These are phyloP conservation scores for Sapayoa aenigma DNA, from an alignment of 2,113 vertebrate genomes.

Conservation along the genomic window DNA sequence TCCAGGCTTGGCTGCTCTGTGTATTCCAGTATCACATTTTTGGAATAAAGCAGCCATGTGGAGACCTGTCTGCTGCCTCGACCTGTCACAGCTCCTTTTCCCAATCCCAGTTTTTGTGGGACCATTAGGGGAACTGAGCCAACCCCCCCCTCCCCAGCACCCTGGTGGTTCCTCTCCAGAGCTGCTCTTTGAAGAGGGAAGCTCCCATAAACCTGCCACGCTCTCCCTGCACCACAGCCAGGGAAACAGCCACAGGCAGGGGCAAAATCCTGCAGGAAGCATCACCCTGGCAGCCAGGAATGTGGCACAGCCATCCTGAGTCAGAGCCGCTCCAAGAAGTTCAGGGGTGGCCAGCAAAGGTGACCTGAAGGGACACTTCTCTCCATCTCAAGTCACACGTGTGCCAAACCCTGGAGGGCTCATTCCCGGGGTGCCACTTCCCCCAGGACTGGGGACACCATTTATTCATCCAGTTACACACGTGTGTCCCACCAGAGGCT, in stretches of 20 bases:
- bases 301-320: accelerated
- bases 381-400: neutral
- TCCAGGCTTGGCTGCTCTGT: accelerated
- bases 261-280: neutral
- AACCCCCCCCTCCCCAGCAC: neutral
- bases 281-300: neutral
- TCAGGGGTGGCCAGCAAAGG: neutral
- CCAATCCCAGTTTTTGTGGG: neutral
- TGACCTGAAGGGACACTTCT: neutral
- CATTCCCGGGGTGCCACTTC: accelerated
- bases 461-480: neutral
- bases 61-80: neutral
- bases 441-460: neutral
- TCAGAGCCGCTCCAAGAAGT: neutral
- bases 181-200: neutral
- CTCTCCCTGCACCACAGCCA: neutral
- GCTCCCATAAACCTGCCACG: neutral
- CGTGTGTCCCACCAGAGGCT: neutral
- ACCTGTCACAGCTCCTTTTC: neutral
- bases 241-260: neutral
- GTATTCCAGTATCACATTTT: neutral
- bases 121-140: accelerated
- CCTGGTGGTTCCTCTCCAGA: neutral
- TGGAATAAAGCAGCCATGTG: neutral
- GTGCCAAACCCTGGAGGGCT: accelerated